phyloP scores from a whole-genome alignment of 64 coral and sea anemone species.

The Actinia equina region DNA sequence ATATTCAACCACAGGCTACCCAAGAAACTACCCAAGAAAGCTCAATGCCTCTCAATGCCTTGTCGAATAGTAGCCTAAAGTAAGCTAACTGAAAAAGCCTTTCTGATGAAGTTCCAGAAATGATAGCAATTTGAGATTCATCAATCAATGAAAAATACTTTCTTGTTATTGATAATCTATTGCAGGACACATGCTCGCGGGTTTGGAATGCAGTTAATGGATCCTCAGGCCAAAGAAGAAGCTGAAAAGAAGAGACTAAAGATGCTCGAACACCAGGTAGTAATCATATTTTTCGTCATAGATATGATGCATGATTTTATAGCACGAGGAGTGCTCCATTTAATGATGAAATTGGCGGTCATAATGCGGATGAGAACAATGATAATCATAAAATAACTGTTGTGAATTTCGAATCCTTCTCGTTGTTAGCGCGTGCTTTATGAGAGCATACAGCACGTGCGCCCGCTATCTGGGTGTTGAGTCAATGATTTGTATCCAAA shows the following conservation, averaged over 20 bases:
- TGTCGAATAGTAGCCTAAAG: not conserved
- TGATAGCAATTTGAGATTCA: not conserved
- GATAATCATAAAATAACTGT: too few species aligned
- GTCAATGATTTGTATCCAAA: too few species aligned
- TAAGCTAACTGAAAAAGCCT: not conserved
- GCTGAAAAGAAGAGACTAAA: constrained; percentile 70
- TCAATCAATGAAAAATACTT: not conserved
- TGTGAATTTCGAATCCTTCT: too few species aligned
- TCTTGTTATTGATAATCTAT: not conserved
- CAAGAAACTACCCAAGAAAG: not conserved
- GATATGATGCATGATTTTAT: too few species aligned
- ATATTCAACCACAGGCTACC: not conserved
- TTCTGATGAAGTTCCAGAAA: not conserved
- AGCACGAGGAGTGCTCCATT: too few species aligned
- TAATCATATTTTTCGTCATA: not conserved
- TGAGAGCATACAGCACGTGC: too few species aligned
- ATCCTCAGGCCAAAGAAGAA: constrained; percentile 56
- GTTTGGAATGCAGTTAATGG: constrained; percentile 74
- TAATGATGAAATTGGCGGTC: too few species aligned
- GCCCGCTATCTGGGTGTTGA: too few species aligned
- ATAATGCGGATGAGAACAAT: too few species aligned
- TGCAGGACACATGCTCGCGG: constrained; percentile 65
- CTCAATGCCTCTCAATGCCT: not conserved
- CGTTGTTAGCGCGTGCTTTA: too few species aligned
- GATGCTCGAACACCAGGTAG: constrained; percentile 87